Evolutionary conservation across 2,113 vertebrate genomes (phyloP).

Genomic region (Pipa parva): DNA sequence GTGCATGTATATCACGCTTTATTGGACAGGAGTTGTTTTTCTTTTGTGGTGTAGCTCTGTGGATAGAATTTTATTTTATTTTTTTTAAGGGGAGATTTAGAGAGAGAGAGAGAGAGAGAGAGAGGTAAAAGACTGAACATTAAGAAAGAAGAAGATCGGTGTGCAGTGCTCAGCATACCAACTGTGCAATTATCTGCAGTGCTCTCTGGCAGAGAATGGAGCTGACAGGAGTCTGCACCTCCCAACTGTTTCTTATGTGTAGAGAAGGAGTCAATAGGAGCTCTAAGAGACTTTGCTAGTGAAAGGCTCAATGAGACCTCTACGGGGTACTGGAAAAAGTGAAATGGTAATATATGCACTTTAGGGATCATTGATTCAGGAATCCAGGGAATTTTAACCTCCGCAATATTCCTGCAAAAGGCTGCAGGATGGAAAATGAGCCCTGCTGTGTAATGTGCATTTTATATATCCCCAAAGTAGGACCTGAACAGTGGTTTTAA

Average conservation of each 20-base stretch:
- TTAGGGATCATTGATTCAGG: constrained; percentile 10
- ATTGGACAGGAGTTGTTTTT: background rate
- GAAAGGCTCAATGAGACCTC: constrained; percentile 27
- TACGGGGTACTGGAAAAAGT: constrained; percentile 10
- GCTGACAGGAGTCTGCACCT: constrained; percentile 33
- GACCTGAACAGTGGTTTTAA: background rate
- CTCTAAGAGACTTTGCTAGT: constrained; percentile 34
- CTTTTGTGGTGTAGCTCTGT: background rate
- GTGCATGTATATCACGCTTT: background rate
- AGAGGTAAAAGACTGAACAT: constrained; percentile 24
- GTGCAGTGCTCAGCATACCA: constrained; percentile 40
- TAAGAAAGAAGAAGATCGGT: constrained; percentile 21
- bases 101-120: constrained; percentile 11
- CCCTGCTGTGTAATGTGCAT: constrained; percentile 5
- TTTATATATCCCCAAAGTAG: constrained; percentile 5
- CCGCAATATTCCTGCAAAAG: constrained; percentile 5
- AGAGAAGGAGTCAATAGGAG: constrained; percentile 27
- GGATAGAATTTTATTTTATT: constrained; percentile 17
- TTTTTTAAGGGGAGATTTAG: background rate
- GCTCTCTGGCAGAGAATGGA: constrained; percentile 26
- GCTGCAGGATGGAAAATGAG: background rate
- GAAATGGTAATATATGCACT: constrained; percentile 14
- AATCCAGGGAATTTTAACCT: constrained; percentile 18
- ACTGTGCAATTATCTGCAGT: constrained; percentile 42
- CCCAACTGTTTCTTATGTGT: constrained; percentile 26